These are phyloP conservation scores for Rhabdophis nuchalis DNA, from an alignment of 2,797 vertebrate species.

Conservation along the genomic window DNA sequence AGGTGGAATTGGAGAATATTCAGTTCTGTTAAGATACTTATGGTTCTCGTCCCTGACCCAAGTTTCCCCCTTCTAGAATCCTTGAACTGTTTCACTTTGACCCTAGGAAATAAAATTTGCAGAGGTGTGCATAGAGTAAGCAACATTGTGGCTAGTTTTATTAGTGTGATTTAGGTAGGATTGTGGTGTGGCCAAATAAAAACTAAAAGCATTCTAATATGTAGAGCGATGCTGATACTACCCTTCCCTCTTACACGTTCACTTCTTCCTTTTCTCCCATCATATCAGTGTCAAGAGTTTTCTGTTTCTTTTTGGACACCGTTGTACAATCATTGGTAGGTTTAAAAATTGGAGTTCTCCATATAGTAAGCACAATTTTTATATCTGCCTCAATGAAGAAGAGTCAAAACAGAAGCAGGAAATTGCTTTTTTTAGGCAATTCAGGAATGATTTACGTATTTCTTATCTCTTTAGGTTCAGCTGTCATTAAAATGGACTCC, in stretches of 20 bases:
- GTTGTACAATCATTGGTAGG: not conserved
- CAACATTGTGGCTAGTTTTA: not conserved
- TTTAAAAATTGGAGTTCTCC: not conserved
- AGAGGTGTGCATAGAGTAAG: not conserved
- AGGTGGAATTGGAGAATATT: not conserved
- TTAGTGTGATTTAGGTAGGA: not conserved
- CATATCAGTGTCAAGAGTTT: not conserved
- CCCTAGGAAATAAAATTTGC: not conserved
- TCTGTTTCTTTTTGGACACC: not conserved
- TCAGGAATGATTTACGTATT: not conserved
- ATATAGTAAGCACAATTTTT: not conserved
- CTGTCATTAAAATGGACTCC: not conserved
- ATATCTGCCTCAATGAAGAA: not conserved
- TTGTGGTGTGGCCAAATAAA: not conserved
- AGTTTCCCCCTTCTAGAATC: not conserved
- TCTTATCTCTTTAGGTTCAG: not conserved
- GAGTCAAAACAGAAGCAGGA: not conserved
- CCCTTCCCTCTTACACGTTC: not conserved
- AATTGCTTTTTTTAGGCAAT: not conserved
- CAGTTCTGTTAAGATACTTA: too few relatives aligned
- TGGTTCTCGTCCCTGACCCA: not conserved
- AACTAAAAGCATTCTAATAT: not conserved
- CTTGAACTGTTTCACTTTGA: not conserved
- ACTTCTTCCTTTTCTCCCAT: not conserved
- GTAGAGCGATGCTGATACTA: not conserved